Evolutionary conservation across 2,797 vertebrate genomes (phyloP).

Genomic region (Poeciliopsis gracilis): DNA sequence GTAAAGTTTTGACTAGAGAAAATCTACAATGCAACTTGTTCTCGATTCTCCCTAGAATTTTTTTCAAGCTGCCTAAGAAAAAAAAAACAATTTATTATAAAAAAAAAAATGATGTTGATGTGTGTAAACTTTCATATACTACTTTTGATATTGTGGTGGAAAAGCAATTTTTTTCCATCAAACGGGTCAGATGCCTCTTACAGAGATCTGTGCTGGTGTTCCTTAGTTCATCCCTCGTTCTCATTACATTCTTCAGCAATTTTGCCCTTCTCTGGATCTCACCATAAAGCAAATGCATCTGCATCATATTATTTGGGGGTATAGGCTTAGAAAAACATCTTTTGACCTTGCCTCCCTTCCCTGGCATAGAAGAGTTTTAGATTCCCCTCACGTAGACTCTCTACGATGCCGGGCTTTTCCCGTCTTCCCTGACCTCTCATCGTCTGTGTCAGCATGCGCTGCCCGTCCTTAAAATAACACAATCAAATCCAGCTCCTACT

Average conservation of each 20-base stretch:
- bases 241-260: conserved; percentile 22
- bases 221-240: background rate
- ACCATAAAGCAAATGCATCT: conserved; percentile 21
- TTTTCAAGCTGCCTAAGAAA: background rate
- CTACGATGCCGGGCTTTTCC: conserved; percentile 47
- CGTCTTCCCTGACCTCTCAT: conserved; percentile 43
- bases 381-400: conserved; percentile 64
- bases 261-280: conserved; percentile 50
- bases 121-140: background rate
- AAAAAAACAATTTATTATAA: background rate
- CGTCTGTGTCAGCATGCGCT: conserved; percentile 17
- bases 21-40: background rate
- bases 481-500: conserved; percentile 53
- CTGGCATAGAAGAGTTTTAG: conserved; percentile 10
- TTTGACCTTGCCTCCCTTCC: conserved; percentile 13
- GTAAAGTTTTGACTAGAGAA: background rate
- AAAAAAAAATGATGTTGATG: background rate
- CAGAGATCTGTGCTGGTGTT: background rate
- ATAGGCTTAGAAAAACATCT: conserved; percentile 24
- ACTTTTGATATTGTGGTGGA: background rate
- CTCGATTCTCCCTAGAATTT: background rate
- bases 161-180: background rate
- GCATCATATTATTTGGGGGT: conserved; percentile 4
- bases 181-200: conserved; percentile 27
- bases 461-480: conserved; percentile 39